Conservation (phyloP, 2,888 invertebrate species). For the Pyralis farinalis region DNA sequence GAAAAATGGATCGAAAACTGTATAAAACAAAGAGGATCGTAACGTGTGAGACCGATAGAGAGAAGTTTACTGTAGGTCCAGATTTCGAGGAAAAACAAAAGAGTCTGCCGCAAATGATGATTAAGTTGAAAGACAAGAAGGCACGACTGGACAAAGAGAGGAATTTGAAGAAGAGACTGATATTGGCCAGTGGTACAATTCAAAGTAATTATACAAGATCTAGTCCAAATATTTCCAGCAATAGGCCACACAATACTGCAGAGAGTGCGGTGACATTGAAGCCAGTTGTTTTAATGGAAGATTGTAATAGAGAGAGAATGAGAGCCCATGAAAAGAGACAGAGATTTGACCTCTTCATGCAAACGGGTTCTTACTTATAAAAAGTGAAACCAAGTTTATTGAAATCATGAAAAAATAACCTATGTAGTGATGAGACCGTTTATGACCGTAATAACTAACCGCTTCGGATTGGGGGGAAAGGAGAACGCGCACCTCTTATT, state of each 20-base stretch:
- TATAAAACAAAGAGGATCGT: constrained; percentile 26
- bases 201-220: too few species aligned
- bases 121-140: constrained; percentile 24
- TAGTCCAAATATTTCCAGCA: too few species aligned
- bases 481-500: too few species aligned
- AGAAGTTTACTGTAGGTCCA: constrained; percentile 33
- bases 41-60: constrained; percentile 22
- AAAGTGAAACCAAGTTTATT: too few species aligned
- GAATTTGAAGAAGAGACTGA: constrained; percentile 15
- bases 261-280: constrained; percentile 8
- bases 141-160: constrained; percentile 12
- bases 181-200: constrained; percentile 20
- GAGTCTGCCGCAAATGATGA: constrained; percentile 36
- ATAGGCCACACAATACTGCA: too few species aligned
- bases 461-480: too few species aligned
- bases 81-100: constrained; percentile 35
- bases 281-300: constrained; percentile 26
- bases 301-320: constrained; percentile 38
- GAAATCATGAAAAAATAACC: too few species aligned
- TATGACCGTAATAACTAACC: too few species aligned
- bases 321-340: constrained; percentile 15
- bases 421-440: too few species aligned
- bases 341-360: constrained; percentile 18
- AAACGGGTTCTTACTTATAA: constrained; percentile 5
- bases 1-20: constrained; percentile 30